Percentiles rank a stretch among this genome's conserved stretches.
Conservation (phyloP, 2,113 vertebrate genomes). For the Burhinus oedicnemus region DNA sequence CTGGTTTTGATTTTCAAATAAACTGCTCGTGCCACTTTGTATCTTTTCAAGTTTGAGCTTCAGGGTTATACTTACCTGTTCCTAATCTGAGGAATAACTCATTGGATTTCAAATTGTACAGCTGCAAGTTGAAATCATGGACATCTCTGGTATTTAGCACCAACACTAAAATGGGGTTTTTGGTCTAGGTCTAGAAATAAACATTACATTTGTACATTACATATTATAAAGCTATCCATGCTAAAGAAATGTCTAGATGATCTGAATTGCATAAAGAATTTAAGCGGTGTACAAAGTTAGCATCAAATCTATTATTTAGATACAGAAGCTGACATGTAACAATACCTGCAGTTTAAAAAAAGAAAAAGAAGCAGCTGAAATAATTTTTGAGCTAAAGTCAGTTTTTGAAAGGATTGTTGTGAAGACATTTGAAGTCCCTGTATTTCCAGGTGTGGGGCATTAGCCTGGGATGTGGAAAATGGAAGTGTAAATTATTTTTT, state of each 20-base stretch:
- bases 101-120: background rate
- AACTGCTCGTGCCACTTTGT: accelerated
- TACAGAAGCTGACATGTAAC: background rate
- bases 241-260: background rate
- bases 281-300: background rate
- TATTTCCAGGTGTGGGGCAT: background rate
- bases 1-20: background rate
- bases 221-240: background rate
- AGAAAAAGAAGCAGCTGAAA: background rate
- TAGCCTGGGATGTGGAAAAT: background rate
- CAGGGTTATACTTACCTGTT: background rate
- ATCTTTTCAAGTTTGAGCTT: background rate
- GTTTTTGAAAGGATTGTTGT: background rate
- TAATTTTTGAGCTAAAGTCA: background rate
- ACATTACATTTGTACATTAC: background rate
- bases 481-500: background rate
- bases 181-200: background rate
- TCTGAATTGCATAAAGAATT: background rate
- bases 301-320: background rate
- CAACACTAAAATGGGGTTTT: background rate
- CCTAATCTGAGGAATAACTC: background rate
- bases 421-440: background rate
- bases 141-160: background rate
- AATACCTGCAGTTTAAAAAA: background rate
- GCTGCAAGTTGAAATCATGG: background rate